Conservation (phyloP, 2,888 invertebrate genomes). For the Drosophila bunnanda region DNA sequence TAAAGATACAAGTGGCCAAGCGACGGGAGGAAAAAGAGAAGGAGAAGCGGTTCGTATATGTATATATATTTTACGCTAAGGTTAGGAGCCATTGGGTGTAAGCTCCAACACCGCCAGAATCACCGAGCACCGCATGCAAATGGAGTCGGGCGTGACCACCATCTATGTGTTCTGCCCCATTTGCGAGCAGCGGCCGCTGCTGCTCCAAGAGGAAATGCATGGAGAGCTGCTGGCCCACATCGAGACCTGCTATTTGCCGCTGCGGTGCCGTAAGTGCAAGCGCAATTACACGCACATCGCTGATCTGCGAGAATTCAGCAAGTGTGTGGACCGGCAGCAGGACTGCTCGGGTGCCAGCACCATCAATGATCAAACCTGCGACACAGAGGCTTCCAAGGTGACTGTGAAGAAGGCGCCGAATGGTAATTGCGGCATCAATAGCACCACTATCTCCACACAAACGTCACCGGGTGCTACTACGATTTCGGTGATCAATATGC, state of each 20-base stretch:
- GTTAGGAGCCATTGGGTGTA: not conserved
- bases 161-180: conserved; percentile 81
- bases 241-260: conserved; percentile 79
- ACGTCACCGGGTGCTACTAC: too few relatives aligned
- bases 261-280: conserved; percentile 82
- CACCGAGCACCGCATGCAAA: conserved; percentile 3
- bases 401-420: conserved; percentile 63
- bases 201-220: conserved; percentile 67
- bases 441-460: too few relatives aligned
- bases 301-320: conserved; percentile 71
- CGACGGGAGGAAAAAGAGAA: conserved; percentile 1
- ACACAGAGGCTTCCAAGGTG: conserved; percentile 68
- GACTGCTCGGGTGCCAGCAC: conserved; percentile 38
- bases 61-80: not conserved
- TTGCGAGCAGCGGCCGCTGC: conserved; percentile 78
- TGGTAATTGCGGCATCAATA: not conserved
- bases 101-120: not conserved
- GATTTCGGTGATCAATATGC: too few relatives aligned
- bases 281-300: conserved; percentile 66
- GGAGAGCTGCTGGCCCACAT: conserved; percentile 80
- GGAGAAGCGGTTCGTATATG: conserved; percentile 23
- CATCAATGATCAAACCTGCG: conserved; percentile 45
- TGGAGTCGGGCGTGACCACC: conserved; percentile 21
- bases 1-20: conserved; percentile 39
- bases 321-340: conserved; percentile 60